Evolutionary conservation across 2,113 vertebrate genomes (phyloP).

Genomic region (Prolemur simus): DNA sequence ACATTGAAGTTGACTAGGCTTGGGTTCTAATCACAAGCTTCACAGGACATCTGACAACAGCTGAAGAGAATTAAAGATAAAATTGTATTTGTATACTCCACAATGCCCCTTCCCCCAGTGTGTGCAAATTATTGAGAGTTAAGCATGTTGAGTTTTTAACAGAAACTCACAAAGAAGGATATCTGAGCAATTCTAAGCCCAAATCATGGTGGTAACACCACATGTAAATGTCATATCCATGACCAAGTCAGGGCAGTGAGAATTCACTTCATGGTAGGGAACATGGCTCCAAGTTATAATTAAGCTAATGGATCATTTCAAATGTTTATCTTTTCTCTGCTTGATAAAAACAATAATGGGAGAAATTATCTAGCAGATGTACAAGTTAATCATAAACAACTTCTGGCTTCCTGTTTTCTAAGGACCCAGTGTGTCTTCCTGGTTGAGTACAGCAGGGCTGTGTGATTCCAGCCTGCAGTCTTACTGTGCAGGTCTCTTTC

Average conservation of each 20-base stretch:
- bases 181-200: conserved; percentile 14
- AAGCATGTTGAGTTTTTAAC: not conserved
- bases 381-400: not conserved
- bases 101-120: not conserved
- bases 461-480: not conserved
- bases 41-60: not conserved
- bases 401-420: not conserved
- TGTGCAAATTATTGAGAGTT: not conserved
- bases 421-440: not conserved
- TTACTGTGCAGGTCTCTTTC: accelerated
- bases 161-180: not conserved
- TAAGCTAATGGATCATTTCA: conserved; percentile 59
- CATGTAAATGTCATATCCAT: not conserved
- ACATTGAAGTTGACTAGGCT: conserved; percentile 13
- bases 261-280: conserved; percentile 13
- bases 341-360: conserved; percentile 28
- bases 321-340: conserved; percentile 41
- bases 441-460: not conserved
- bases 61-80: conserved; percentile 13
- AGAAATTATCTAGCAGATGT: conserved; percentile 30
- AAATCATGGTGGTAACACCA: not conserved
- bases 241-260: not conserved
- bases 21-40: conserved; percentile 10
- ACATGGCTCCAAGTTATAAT: not conserved
- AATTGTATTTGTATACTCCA: not conserved